Conservation (phyloP, 1,140 invertebrate genomes). For the Acromyrmex heyeri region DNA sequence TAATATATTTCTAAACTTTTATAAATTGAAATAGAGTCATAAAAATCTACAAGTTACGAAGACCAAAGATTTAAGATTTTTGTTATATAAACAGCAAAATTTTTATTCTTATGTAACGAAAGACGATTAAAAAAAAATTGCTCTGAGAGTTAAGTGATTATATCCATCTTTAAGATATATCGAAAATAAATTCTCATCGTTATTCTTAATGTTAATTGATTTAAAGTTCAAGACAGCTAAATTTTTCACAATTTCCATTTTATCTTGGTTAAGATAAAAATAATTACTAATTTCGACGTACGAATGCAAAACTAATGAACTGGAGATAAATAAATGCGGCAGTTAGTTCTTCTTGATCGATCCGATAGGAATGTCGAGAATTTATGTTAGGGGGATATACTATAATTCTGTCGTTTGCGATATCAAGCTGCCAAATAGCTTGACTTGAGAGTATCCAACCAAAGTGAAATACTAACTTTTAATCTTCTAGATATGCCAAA, state of each 20-base stretch:
- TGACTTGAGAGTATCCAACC: constrained; percentile 6
- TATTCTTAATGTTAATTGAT: background rate
- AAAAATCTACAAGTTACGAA: background rate
- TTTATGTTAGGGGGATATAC: background rate
- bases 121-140: background rate
- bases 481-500: constrained; percentile 15
- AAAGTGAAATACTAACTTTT: constrained; percentile 17
- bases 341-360: constrained; percentile 14
- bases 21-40: background rate
- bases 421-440: constrained; percentile 1
- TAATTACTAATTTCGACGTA: constrained; percentile 36
- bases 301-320: constrained; percentile 21
- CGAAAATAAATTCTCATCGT: background rate
- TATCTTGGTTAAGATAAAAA: constrained; percentile 21
- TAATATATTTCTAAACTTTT: background rate
- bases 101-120: background rate
- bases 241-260: background rate
- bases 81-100: background rate
- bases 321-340: constrained; percentile 10
- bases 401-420: constrained; percentile 18
- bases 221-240: background rate
- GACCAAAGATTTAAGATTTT: background rate
- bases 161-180: background rate
- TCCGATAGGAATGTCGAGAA: constrained; percentile 15
- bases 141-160: background rate